Base-by-base conservation (phyloP, 1,140 invertebrate species). In the Sesamia nonagrioides region DNA sequence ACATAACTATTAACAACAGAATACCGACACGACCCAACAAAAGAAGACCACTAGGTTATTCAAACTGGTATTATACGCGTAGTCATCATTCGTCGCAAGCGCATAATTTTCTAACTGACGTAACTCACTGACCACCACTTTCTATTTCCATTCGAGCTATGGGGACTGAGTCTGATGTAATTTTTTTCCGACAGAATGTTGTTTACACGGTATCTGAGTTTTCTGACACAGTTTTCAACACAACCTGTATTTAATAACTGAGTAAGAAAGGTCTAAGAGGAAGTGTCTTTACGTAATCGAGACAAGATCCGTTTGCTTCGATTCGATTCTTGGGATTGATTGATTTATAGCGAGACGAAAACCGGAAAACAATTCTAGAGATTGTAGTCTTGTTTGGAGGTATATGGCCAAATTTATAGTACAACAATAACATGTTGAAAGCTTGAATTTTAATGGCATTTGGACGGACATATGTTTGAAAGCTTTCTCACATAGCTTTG, bases 71-170 rank as follows among this genome's bases (percentile, higher is more conserved):
- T 77, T 77, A 48, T 6, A 54, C n/a, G 33, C 60, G 61, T 68
- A 68, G n/a, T 56, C 60, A 72, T 72, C 68, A 72, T 48, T 56
- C 60, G 78, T 4, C 37, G 71, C 35, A 37, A 58, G 37, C 76
- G 78, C 78, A 83, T 82, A 79, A 82, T 77, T 82, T 83, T 68
- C 72, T 66, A 78, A 63, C 63, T 83, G 78, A 74, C 79, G 52
- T 56, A 83, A 83, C 40, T 2, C 21, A 72, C 72, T 58, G 17
- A 13, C 61, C 27, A 77, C 63, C 81, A 83, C 82, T 83, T 83
- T 83, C 82, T 83, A 83, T 77, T 83, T 69, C 61, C 75, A 69
- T 74, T 50, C 17, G 37, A 48, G 50, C 48, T 17, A 66, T 66
- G 48, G 74, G 15, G 15, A 17, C 11, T n/a, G 27, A 21, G 4